Conservation (phyloP, 2,113 vertebrate genomes). For the Otis tarda region DNA sequence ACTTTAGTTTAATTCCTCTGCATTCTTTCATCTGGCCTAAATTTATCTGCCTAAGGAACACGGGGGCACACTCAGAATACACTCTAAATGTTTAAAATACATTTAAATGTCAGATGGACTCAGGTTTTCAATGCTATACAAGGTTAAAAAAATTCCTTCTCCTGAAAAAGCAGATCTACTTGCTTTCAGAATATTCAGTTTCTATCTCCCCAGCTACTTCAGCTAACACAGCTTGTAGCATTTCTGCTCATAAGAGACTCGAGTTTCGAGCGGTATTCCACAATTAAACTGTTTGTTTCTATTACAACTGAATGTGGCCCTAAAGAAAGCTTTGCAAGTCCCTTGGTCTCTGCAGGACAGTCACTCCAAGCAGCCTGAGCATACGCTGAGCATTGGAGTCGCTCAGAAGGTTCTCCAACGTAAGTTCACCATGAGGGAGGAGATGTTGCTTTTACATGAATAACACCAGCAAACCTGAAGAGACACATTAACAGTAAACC, state of each 20-base stretch:
- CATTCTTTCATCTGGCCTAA: not conserved
- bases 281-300: not conserved
- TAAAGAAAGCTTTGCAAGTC: not conserved
- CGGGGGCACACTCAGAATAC: not conserved
- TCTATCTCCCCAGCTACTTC: not conserved
- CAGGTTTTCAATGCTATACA: not conserved
- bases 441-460: not conserved
- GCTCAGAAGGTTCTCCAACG: not conserved
- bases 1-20: not conserved
- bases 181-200: not conserved
- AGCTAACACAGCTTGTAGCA: not conserved
- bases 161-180: not conserved
- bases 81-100: not conserved
- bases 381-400: not conserved
- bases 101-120: not conserved
- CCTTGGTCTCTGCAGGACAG: not conserved
- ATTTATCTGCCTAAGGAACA: not conserved
- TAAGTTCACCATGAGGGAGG: not conserved
- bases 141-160: not conserved
- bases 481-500: not conserved
- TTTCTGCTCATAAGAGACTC: not conserved
- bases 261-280: not conserved
- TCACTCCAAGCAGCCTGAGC: not conserved
- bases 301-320: rapidly evolving
- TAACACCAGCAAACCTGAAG: not conserved